Conservation (phyloP, 30 jellyfish, hydroid and myxozoan species). For the Turritopsis rubra region DNA sequence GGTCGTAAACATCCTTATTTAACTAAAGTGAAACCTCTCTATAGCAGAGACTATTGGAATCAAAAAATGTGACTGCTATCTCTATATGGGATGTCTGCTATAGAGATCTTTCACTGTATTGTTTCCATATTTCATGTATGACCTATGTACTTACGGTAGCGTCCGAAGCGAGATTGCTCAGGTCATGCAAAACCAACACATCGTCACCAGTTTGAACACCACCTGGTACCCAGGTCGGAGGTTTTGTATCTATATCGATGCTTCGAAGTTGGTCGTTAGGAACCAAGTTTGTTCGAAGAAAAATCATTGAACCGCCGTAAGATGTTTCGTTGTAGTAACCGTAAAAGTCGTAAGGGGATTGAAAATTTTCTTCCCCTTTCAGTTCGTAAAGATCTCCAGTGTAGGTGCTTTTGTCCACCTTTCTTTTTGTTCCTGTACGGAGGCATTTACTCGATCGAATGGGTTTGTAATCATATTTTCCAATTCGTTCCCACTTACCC, state of each 20-base stretch:
- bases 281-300: neutral
- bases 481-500: neutral
- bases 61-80: too few relatives aligned
- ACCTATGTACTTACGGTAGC: neutral
- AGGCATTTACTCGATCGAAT: neutral
- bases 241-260: conserved; percentile 12
- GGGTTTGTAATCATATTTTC: neutral
- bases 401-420: neutral
- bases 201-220: conserved; percentile 6
- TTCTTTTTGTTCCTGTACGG: neutral
- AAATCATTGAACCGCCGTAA: neutral
- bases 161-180: neutral
- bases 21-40: too few relatives aligned
- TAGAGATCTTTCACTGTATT: too few relatives aligned
- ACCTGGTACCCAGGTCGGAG: conserved; percentile 8
- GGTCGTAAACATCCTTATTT: too few relatives aligned
- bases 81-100: too few relatives aligned
- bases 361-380: neutral
- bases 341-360: neutral
- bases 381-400: neutral
- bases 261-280: neutral
- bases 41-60: too few relatives aligned
- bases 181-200: neutral
- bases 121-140: too few relatives aligned
- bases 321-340: neutral